Base-by-base conservation (phyloP, 2,113 vertebrate genomes). In the Zosterops hypoxanthus region DNA sequence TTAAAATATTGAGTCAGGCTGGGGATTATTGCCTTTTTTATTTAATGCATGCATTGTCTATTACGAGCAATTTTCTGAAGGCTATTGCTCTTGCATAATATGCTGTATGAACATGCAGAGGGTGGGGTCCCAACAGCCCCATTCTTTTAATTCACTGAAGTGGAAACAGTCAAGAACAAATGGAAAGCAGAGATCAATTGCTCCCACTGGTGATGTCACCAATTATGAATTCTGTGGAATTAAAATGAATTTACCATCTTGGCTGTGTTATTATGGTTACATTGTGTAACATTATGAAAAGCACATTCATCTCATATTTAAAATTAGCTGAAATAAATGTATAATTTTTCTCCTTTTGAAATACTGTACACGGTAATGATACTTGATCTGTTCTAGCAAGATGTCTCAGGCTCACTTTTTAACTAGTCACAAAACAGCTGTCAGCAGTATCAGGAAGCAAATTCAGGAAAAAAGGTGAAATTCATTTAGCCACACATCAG, bases 141-240 rank as follows among this genome's bases (percentile, higher is more conserved):
- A 97, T 97, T 97, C 94, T 92, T 96, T 86, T 95, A 97, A 97
- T 96, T 96, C 94, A 95, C 86, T 96, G 93, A 97, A 97, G 96
- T 94, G 95, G 97, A 97, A 97, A 97, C 95, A 96, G 95, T 97
- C 95, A 92, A 92, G 97, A 97, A 91, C 97, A 96, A 97, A 97
- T 96, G 96, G 93, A 95, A 97, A 97, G 90, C 88, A 47, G 93
- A 97, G 95, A 96, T 96, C 97, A 97, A 97, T 97, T 91, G 96
- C 95, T 97, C 97, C 97, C 97, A 95, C 88, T 85, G 96, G 97
- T 88, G 6, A 94, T 97, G 97, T 95, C 97, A 92, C 95, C 94
- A 96, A 96, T 97, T 97, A 97, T 66, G 88, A 94, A 92, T 97
- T 97, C 96, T 93, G 81, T 86, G 63, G 86, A 97, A 97, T 97